Conservation (phyloP, 2,797 vertebrate species). For the Xiphorhynchus erythropygius region DNA sequence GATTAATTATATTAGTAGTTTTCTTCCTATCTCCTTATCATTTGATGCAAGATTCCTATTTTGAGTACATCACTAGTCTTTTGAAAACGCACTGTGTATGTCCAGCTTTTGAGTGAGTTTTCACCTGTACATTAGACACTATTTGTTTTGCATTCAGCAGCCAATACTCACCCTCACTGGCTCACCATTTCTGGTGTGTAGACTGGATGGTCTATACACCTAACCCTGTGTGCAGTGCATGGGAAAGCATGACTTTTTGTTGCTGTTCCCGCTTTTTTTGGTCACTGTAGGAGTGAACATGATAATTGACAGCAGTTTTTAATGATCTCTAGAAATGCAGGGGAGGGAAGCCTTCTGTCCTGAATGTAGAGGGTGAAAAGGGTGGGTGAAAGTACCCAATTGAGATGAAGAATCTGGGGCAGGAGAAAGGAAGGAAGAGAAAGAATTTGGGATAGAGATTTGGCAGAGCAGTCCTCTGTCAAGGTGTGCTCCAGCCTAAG, state of each 20-base stretch:
- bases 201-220: no score
- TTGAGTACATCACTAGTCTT: neutral
- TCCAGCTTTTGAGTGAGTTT: neutral
- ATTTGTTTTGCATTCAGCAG: neutral
- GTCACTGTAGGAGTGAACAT: neutral
- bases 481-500: neutral
- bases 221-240: neutral
- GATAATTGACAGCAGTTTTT: neutral
- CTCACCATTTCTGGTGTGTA: neutral
- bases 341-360: neutral
- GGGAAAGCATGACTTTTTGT: neutral
- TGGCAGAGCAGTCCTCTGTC: neutral
- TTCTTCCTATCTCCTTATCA: neutral
- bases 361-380: neutral
- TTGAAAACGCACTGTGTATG: neutral
- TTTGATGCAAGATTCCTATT: neutral
- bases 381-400: neutral
- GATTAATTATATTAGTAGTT: neutral
- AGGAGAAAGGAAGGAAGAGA: neutral
- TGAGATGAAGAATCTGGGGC: neutral
- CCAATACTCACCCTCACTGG: neutral
- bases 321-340: neutral
- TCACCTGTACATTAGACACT: neutral
- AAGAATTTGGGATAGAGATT: neutral
- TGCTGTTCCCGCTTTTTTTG: neutral